These are phyloP conservation scores for Galaxias olidus DNA, from an alignment of 2,797 vertebrate species.

Conservation along the genomic window DNA sequence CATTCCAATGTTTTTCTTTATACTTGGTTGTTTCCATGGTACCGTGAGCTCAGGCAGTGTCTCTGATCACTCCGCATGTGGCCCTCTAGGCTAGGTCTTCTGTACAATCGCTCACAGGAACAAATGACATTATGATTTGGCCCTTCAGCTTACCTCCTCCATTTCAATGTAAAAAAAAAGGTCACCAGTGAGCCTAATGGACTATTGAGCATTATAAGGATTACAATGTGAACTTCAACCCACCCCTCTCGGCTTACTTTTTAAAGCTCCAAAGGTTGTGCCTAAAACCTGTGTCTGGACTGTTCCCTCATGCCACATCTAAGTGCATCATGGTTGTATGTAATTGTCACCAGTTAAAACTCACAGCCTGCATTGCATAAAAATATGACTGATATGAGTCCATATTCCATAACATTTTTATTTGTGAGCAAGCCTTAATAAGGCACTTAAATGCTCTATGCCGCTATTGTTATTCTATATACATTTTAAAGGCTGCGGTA, in stretches of 20 bases:
- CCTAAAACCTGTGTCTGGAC: constrained; percentile 56
- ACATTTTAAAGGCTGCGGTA: too few species aligned
- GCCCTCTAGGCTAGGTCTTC: constrained; percentile 37
- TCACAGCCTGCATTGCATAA: constrained; percentile 24
- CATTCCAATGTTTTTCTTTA: constrained; percentile 17
- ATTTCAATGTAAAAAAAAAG: constrained; percentile 59
- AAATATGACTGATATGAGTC: constrained; percentile 10
- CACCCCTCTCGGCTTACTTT: constrained; percentile 59
- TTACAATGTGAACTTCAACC: constrained; percentile 71
- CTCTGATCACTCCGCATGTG: constrained; percentile 43
- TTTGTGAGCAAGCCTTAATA: too few species aligned
- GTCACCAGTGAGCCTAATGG: constrained; percentile 72
- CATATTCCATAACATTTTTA: too few species aligned
- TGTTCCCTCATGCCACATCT: constrained; percentile 27
- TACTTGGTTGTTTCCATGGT: constrained; percentile 32
- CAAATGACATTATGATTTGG: constrained; percentile 68
- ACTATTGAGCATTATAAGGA: constrained; percentile 71
- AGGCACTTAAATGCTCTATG: too few species aligned
- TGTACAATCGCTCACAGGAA: constrained; percentile 45
- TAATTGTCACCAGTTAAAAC: too few species aligned
- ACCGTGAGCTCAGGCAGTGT: constrained; percentile 19
- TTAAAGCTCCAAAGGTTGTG: constrained; percentile 58
- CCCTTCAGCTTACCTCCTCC: constrained; percentile 65
- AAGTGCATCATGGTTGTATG: constrained; percentile 40
- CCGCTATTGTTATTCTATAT: too few species aligned